Base-by-base conservation (phyloP, 2,888 invertebrate species). In the Diarsia mendica region DNA sequence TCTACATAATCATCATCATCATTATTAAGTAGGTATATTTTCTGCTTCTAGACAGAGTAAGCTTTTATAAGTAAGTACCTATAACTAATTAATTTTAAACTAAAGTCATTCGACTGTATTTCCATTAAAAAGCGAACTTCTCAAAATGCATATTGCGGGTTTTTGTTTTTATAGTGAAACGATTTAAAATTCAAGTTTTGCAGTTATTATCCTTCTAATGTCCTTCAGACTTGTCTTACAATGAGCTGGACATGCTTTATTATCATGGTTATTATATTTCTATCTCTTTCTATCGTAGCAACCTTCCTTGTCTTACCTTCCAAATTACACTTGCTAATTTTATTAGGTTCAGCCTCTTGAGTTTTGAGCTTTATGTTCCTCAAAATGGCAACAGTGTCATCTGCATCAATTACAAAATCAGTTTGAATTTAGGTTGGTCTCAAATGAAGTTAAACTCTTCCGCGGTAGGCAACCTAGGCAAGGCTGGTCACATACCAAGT, bases 161-260 rank as follows among this genome's bases (percentile, higher is more conserved):
- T 65, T 55, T 46, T 28, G 33, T 64, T 66, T 67, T n/a, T 68
- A 11, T 51, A 46, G 15, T 2, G 23, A 48, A 77, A 48, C 51
- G 10, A 69, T 69, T 70, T 63, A 8, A 78, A 63, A 63, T 55
- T 78, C 76, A 13, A 63, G 70, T 78, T 76, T 69, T 13, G 48
- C 18, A n/a, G 3, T 13, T 13, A 55, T 78, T 76, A 63, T 77
- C 77, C 46, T 77, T 61, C 20, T 46, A 3, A 20, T 63, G 79
- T 69, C 76, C 70, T 76, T 70, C 39, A 76, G 70, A 55, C 58
- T 20, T 46, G 8, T 75, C 1, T 33, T 33, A 58, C 10, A 39
- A 44, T 58, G 13, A 39, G 15, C 15, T 53, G 46, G 60, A 53
- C 20, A 78, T 61, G 18, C 18, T 39, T 69, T 61, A 46, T 51